Evolutionary conservation across 2,888 invertebrate species (phyloP).

Genomic region (Euplagia quadripunctaria): DNA sequence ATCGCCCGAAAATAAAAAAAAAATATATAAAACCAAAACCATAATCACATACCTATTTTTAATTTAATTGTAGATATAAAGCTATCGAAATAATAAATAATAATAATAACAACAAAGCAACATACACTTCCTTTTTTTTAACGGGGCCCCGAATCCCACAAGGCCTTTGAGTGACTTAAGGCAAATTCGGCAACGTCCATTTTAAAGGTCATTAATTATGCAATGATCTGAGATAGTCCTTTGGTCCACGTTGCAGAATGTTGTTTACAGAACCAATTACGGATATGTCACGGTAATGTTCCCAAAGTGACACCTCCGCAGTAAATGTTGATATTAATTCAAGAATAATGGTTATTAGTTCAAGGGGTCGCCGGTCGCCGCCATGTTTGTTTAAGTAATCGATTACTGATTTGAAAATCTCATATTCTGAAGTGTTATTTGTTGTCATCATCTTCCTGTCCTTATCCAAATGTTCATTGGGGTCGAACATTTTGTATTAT

Average conservation of each 20-base stretch:
- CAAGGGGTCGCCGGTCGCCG: conserved; percentile 13
- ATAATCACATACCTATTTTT: no score
- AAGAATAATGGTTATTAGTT: conserved; percentile 59
- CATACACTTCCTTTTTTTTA: no score
- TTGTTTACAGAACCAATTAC: conserved; percentile 60
- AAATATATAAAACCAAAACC: no score
- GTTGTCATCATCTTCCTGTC: no score
- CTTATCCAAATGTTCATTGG: no score
- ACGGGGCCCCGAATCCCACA: not conserved
- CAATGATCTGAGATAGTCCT: conserved; percentile 19
- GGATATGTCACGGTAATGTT: conserved; percentile 61
- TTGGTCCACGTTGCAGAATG: conserved; percentile 33
- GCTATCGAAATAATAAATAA: no score
- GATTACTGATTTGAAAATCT: conserved; percentile 32
- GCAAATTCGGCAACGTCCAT: not conserved
- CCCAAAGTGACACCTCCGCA: conserved; percentile 59
- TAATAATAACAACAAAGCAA: no score
- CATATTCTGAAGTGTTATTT: no score
- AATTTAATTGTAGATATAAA: no score
- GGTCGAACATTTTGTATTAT: no score
- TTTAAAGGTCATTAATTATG: conserved; percentile 22
- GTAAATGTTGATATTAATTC: conserved; percentile 60
- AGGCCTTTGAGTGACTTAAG: no score
- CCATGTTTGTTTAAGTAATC: conserved; percentile 43
- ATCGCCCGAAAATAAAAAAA: no score